Percentiles rank a stretch among this genome's conserved stretches.
Conservation (phyloP, 1,140 invertebrate species). For the Panonychus citri region DNA sequence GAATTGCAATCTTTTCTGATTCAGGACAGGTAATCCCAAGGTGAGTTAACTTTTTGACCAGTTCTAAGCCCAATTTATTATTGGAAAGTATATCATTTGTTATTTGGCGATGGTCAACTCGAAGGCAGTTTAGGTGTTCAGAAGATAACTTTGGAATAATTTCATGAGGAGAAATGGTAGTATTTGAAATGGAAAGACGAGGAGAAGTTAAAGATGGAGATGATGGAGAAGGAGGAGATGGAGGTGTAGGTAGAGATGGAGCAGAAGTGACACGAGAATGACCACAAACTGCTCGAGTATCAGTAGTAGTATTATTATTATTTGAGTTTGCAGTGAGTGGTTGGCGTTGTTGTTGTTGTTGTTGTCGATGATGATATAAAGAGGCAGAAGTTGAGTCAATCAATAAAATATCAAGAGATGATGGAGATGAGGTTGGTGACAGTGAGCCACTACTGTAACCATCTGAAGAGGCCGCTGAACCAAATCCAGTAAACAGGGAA, state of each 20-base stretch:
- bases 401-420: background rate
- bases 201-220: background rate
- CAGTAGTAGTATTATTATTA: too few species aligned
- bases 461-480: background rate
- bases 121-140: background rate
- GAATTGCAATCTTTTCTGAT: conserved; percentile 3
- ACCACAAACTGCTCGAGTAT: too few species aligned
- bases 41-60: background rate
- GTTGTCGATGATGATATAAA: too few species aligned
- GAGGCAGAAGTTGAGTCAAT: too few species aligned
- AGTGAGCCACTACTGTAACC: background rate
- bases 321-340: too few species aligned
- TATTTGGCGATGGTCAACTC: background rate
- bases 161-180: background rate
- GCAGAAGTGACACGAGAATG: too few species aligned
- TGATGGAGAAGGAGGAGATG: background rate
- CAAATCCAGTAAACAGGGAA: too few species aligned
- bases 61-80: background rate
- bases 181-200: background rate
- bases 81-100: background rate
- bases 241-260: background rate
- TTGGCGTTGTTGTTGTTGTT: too few species aligned
- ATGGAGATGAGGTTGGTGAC: background rate
- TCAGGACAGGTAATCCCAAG: background rate
- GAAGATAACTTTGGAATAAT: background rate